phyloP scores from a whole-genome alignment of 2,113 vertebrate species.

The Dicerorhinus sumatrensis region DNA sequence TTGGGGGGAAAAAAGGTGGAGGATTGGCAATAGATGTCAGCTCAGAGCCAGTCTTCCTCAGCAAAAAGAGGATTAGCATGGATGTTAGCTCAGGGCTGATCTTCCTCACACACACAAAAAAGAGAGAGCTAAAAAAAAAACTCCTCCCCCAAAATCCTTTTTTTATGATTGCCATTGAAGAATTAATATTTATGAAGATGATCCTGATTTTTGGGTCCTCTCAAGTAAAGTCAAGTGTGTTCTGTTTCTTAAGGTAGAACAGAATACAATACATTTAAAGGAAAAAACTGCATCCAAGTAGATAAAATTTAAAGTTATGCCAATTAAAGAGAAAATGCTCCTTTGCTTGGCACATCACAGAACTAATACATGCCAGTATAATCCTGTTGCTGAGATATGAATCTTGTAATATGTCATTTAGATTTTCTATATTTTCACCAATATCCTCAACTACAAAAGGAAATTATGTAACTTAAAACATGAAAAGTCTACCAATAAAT shows the following conservation, averaged over 20 bases:
- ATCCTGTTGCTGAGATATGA: background rate
- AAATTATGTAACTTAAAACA: background rate
- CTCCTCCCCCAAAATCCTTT: background rate
- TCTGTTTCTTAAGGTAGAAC: background rate
- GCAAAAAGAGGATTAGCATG: too few relatives aligned
- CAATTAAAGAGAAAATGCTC: background rate
- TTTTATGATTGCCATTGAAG: background rate
- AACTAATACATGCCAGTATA: background rate
- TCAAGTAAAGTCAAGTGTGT: background rate
- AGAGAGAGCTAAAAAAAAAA: too few relatives aligned
- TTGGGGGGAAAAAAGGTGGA: too few relatives aligned
- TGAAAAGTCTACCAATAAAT: background rate
- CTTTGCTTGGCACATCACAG: background rate
- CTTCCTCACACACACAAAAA: too few relatives aligned
- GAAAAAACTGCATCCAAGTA: background rate
- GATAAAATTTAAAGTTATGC: background rate
- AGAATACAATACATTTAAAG: background rate
- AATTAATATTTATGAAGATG: background rate
- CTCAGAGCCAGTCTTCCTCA: too few relatives aligned
- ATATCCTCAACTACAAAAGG: background rate
- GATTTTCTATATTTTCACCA: background rate
- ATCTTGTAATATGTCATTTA: background rate
- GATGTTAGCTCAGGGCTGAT: too few relatives aligned
- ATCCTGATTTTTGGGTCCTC: background rate
- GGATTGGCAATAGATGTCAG: too few relatives aligned